Base-by-base conservation (phyloP, 2,113 vertebrate genomes). In the Platichthys stellatus region DNA sequence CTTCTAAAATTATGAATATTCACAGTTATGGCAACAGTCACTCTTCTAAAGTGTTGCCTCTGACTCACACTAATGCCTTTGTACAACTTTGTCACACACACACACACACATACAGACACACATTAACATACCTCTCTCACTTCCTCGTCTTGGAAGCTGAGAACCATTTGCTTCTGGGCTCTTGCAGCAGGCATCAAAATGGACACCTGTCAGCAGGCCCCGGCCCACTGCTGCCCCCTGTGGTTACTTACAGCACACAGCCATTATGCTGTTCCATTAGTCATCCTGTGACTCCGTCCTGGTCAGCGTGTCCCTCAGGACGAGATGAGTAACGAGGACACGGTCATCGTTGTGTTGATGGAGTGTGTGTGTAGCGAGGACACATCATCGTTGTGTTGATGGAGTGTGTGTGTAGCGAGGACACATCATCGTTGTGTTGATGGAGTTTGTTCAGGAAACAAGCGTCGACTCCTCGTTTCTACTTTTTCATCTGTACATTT, bases 11-110 rank as follows among this genome's bases (percentile, higher is more conserved):
- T 78, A 88, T 76, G 70, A 87, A 81, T 81, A 88, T 89, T 93
- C 87, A 92, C 90, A 89, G 90, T 90, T 91, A 89, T 89, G 88
- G 64, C 90, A 85, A 90, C 90, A 88, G 86, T 45, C 78, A 45
- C n/a, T 63, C 56, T 80, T 66, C 74, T 85, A 74, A 74, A 89
- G 82, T 84, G 87, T 88, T 86, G 78, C 23, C 23, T 85, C 74
- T 93, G 90, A 92, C 85, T 93, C 88, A 90, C 61, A n/a, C 56
- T 65, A 61, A 84, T 74, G 83, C 72, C 69, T 87, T 86, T 85
- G 76, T 83, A 76, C 76, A 28, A 78, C 81, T 76, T 83, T 1
- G 23, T 63, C 81, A 78, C 63, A 64, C 54, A 69, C 81, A 74
- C 74, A 74, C 69, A 72, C 47, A 43, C 53, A 74, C 74, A 31